Evolutionary conservation across 2,113 vertebrate genomes (phyloP).

Genomic region (Maylandia zebra): DNA sequence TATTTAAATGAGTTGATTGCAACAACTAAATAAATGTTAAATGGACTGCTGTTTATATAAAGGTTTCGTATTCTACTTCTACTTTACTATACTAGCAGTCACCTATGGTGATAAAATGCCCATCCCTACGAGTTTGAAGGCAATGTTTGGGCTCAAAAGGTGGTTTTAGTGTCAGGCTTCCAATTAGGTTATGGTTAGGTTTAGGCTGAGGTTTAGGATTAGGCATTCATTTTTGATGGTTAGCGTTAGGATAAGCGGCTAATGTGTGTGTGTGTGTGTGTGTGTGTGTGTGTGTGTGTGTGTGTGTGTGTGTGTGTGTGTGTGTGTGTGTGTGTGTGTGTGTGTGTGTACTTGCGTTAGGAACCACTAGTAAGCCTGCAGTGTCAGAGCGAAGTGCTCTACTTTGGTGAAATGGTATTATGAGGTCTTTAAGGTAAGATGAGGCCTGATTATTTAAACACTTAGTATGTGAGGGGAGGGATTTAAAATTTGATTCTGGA

Average conservation of each 20-base stretch:
- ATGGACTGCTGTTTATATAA: background rate
- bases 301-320: background rate
- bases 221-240: background rate
- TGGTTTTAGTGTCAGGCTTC: background rate
- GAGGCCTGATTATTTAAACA: background rate
- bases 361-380: background rate
- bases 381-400: background rate
- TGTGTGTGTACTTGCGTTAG: background rate
- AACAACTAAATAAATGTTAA: background rate
- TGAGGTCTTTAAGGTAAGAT: background rate
- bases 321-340: background rate
- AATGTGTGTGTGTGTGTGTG: too few relatives aligned
- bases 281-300: background rate
- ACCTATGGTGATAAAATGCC: background rate
- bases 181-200: background rate
- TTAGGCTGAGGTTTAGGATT: background rate
- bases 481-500: background rate
- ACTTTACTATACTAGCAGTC: background rate
- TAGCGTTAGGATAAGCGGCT: background rate
- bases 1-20: background rate
- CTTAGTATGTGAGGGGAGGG: background rate
- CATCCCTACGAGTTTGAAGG: background rate
- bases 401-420: background rate
- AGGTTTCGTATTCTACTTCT: background rate
- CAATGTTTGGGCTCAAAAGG: background rate